phyloP scores from a whole-genome alignment of 2,797 vertebrate genomes.

The Macroramphosus scolopax region DNA sequence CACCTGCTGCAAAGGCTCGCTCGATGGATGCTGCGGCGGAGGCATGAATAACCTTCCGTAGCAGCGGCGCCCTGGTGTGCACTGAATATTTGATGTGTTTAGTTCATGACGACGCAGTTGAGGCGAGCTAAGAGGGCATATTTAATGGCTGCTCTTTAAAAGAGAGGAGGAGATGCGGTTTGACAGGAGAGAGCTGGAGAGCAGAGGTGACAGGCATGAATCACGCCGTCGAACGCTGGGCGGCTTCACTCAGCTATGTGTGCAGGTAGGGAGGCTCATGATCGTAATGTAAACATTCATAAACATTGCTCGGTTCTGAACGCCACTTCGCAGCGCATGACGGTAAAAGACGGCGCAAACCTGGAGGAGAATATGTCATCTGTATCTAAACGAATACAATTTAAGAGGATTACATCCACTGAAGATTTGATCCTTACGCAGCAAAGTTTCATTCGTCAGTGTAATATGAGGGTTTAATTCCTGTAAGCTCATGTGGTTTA shows the following conservation, averaged over 20 bases:
- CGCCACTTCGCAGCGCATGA: too few relatives aligned
- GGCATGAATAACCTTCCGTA: constrained; percentile 23
- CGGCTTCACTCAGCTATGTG: background rate
- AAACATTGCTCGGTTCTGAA: too few relatives aligned
- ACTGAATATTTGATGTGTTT: constrained; percentile 62
- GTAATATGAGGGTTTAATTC: too few relatives aligned
- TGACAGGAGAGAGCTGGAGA: constrained; percentile 34
- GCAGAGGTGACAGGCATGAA: constrained; percentile 24
- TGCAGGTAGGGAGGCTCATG: constrained; percentile 1
- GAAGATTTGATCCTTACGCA: too few relatives aligned
- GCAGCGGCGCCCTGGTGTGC: constrained; percentile 8
- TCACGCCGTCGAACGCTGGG: constrained; percentile 1
- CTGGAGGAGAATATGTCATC: too few relatives aligned
- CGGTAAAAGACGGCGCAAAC: too few relatives aligned
- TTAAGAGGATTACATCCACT: too few relatives aligned
- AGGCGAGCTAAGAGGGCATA: constrained; percentile 1
- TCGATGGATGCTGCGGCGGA: constrained; percentile 1
- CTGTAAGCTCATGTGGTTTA: too few relatives aligned
- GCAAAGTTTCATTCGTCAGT: too few relatives aligned
- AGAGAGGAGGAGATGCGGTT: constrained; percentile 24
- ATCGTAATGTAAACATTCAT: too few relatives aligned
- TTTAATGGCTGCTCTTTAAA: constrained; percentile 41
- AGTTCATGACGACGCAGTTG: constrained; percentile 30
- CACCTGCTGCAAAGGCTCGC: background rate
- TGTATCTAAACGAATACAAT: too few relatives aligned